phyloP scores from a whole-genome alignment of 1,140 invertebrate species.

The Callitettix versicolor region DNA sequence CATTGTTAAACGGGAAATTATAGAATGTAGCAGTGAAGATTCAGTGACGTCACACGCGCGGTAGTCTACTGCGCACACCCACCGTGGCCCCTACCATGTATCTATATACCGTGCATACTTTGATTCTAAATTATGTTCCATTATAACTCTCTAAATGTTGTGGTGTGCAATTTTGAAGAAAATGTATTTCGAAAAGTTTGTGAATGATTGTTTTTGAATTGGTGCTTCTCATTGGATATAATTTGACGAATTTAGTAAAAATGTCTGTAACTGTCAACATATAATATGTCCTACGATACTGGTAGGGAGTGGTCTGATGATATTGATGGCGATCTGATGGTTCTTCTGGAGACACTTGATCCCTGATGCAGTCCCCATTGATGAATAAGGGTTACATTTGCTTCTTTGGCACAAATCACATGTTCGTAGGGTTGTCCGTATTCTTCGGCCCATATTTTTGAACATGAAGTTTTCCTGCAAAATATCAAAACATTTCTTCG shows the following conservation, averaged over 20 bases:
- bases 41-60: too few species aligned
- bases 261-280: not conserved
- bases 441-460: not conserved
- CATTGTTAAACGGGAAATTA: too few species aligned
- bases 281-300: not conserved
- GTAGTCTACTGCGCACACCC: too few species aligned
- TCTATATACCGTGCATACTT: too few species aligned
- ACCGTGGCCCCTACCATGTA: too few species aligned
- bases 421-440: too few species aligned
- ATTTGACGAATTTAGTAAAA: conserved; percentile 11
- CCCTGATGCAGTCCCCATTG: not conserved
- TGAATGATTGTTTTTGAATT: not conserved
- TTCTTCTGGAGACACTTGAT: not conserved
- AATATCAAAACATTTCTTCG: not conserved
- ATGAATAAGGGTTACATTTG: not conserved
- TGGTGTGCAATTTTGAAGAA: not conserved
- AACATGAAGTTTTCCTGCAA: not conserved
- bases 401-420: too few species aligned
- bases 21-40: too few species aligned
- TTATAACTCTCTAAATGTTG: not conserved
- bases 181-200: not conserved
- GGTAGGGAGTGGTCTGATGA: too few species aligned
- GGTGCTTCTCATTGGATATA: not conserved
- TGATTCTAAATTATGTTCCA: not conserved
- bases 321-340: not conserved